Evolutionary conservation across 2,113 vertebrate species (phyloP).

Genomic region (Tapirus terrestris): DNA sequence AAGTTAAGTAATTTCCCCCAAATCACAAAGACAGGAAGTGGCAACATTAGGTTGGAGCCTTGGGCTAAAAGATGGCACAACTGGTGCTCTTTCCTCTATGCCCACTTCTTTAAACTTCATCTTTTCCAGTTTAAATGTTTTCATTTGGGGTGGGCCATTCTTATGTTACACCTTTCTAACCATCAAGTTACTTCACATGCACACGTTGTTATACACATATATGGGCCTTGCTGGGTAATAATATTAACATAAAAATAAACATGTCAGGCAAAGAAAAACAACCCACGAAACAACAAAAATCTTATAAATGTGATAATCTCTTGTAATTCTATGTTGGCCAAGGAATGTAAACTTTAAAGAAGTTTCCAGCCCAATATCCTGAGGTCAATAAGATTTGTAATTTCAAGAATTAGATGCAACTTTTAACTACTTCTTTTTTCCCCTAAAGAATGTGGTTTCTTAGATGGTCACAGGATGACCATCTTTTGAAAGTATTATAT

Average conservation of each 20-base stretch:
- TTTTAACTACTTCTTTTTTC: background rate
- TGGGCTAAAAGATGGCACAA: background rate
- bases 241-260: constrained; percentile 54
- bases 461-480: background rate
- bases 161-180: constrained; percentile 3
- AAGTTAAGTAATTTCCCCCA: background rate
- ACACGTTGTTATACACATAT: background rate
- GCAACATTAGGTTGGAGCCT: background rate
- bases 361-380: background rate
- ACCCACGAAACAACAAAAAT: background rate
- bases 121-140: constrained; percentile 2
- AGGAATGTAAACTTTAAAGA: background rate
- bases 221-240: background rate
- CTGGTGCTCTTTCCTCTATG: background rate
- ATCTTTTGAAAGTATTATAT: background rate
- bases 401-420: constrained; percentile 24
- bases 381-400: background rate
- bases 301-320: background rate
- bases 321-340: background rate
- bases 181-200: background rate
- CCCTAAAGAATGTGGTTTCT: background rate
- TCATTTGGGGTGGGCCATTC: background rate
- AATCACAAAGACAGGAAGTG: background rate
- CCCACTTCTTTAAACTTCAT: background rate
- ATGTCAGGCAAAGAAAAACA: background rate